Evolutionary conservation across 2,797 vertebrate species (phyloP).

Genomic region (Mus spretus): DNA sequence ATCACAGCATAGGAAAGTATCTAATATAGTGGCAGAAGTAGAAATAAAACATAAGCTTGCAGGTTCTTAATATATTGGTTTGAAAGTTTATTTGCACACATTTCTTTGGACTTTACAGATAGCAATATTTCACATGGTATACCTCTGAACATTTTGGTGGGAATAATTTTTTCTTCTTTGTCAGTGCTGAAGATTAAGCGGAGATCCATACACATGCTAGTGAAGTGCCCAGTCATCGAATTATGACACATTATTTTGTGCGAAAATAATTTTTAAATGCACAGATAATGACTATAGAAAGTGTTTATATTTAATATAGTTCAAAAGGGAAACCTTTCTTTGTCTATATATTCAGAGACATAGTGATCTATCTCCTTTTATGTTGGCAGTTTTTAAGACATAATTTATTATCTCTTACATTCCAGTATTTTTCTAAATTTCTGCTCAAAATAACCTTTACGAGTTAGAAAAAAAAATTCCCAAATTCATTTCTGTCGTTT

Average conservation of each 20-base stretch:
- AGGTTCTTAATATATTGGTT: neutral
- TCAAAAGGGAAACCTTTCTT: slow-evolving; percentile 16
- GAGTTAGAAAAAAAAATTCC: slow-evolving; percentile 16
- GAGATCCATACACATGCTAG: neutral
- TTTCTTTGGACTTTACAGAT: neutral
- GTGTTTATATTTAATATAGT: slow-evolving; percentile 26
- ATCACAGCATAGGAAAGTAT: neutral
- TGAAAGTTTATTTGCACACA: neutral
- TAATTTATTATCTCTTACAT: slow-evolving; percentile 23
- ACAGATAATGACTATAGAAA: slow-evolving; percentile 26
- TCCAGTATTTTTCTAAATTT: slow-evolving; percentile 57
- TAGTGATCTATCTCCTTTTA: neutral
- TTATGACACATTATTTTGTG: neutral
- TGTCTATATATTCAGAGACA: neutral
- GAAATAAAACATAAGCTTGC: slow-evolving; percentile 24
- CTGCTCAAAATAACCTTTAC: slow-evolving; percentile 45
- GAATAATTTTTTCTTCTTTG: neutral
- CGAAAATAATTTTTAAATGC: slow-evolving; percentile 5
- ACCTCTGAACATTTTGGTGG: neutral
- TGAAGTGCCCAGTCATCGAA: neutral
- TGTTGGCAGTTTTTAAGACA: neutral
- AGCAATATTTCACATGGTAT: neutral
- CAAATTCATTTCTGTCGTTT: slow-evolving; percentile 67
- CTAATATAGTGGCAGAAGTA: neutral
- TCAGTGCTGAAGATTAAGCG: neutral